phyloP scores from a whole-genome alignment of 2,113 vertebrate genomes.

The Ranitomeya imitator region DNA sequence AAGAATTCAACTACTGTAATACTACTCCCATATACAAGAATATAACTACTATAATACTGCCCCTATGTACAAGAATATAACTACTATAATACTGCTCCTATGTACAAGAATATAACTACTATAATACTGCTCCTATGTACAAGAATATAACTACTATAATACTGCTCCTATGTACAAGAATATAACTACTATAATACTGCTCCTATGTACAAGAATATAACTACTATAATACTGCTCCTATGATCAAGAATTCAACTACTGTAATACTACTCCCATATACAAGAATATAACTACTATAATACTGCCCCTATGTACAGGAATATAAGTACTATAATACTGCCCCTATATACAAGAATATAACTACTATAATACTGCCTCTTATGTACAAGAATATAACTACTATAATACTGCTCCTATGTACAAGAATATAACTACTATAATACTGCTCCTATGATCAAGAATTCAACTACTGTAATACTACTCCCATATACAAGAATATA shows the following conservation, averaged over 20 bases:
- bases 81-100: not conserved
- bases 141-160: conserved; percentile 6
- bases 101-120: not conserved
- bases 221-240: not conserved
- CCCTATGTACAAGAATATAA: no score
- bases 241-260: no score
- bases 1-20: not conserved
- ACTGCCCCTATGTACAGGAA: no score
- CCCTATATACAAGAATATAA: no score
- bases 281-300: not conserved
- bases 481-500: not conserved
- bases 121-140: not conserved
- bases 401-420: not conserved
- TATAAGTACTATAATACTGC: no score
- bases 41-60: no score
- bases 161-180: not conserved
- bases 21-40: not conserved
- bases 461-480: not conserved
- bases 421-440: not conserved
- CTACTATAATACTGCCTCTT: no score
- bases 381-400: not conserved
- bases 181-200: not conserved
- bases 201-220: not conserved
- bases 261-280: not conserved
- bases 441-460: not conserved